Conservation (phyloP, 23 tunicate genomes). For the Styela clava region DNA sequence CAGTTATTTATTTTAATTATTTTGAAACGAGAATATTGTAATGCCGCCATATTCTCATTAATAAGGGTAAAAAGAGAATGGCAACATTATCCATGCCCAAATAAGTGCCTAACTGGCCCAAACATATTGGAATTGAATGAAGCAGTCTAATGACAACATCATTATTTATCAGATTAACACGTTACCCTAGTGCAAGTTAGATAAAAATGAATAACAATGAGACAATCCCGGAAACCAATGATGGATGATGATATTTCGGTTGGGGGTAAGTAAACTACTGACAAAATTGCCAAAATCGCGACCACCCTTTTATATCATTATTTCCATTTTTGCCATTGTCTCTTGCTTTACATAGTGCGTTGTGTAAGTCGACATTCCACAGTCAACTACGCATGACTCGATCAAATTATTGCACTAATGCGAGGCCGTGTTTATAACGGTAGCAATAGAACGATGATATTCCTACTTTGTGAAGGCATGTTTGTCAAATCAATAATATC, state of each 20-base stretch:
- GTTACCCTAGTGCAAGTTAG: background rate
- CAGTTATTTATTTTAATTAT: too few species aligned
- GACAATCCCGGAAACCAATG: background rate
- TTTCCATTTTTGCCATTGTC: background rate
- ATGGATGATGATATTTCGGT: background rate
- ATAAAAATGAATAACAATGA: background rate
- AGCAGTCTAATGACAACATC: background rate
- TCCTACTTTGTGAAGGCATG: background rate
- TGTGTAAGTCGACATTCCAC: too few species aligned
- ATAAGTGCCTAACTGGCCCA: too few species aligned
- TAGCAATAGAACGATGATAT: too few species aligned
- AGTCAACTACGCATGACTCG: too few species aligned
- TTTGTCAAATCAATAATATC: background rate
- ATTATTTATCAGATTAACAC: background rate
- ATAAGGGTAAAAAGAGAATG: too few species aligned
- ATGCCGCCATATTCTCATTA: too few species aligned
- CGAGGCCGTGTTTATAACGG: too few species aligned
- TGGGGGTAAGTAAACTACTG: background rate
- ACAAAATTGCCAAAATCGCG: background rate
- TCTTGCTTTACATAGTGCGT: too few species aligned
- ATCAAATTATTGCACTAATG: too few species aligned
- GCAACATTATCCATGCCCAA: too few species aligned
- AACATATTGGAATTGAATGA: background rate
- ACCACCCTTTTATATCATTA: background rate
- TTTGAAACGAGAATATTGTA: too few species aligned